Base-by-base conservation (phyloP, 1,140 invertebrate genomes). In the Anastatus disparis region DNA sequence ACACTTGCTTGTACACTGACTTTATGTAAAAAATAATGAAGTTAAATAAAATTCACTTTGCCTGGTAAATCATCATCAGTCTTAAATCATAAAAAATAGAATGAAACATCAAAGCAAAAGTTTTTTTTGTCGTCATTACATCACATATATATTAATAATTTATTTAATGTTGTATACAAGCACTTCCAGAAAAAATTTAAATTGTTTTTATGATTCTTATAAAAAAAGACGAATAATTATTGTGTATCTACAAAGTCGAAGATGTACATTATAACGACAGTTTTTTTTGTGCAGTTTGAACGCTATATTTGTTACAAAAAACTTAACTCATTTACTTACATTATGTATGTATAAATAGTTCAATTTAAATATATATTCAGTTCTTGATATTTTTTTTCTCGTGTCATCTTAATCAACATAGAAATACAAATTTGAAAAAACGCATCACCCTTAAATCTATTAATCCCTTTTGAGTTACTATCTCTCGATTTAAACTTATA, bases 11-110 rank as follows among this genome's bases (percentile, higher is more conserved):
- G 31, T 69, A 61, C 24, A 61, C 29, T 61, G 27, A 69, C 31
- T 69, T n/a, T 61, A 59, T 50, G 65, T 68, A 68, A 68, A 68
- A 56, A 48, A 56, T 7, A 55, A 55, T 58, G 22, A 58, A 38
- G 29, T 68, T 26, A 61, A 69, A 61, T 61, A 69, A 69, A 61
- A 61, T 52, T 53, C 31, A 44, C 56, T 61, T 40, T 52, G 42
- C 46, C 46, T 66, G 56, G 56, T 69, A 69, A 24, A 61, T 52
- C 20, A 61, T 50, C 35, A 29, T 69, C 66, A 69, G 66, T 69
- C 66, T 69, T n/a, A 52, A 52, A 61, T 69, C 29, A 48, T 38
- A 40, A 9, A 59, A 68, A 48, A 58, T 12, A 40, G 15, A 29
- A 31, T 9, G 8, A 7, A 55, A 29, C 7, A 55, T 40, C 35